phyloP scores from a whole-genome alignment of 2,113 vertebrate genomes.

The Strix aluco region DNA sequence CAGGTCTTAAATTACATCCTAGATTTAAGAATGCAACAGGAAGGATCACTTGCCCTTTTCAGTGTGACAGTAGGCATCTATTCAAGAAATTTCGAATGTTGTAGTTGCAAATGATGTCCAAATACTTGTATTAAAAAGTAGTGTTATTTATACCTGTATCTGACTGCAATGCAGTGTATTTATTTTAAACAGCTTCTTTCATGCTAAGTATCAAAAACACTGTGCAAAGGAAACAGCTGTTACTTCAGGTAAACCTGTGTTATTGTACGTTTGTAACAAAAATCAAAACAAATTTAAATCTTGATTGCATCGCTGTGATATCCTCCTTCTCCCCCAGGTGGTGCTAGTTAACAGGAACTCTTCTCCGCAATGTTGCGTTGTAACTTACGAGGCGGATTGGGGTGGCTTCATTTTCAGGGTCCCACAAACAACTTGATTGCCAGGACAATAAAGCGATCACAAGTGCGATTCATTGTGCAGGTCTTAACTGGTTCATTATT shows the following conservation, averaged over 20 bases:
- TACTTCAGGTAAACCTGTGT: slow-evolving; percentile 6
- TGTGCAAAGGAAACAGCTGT: slow-evolving; percentile 18
- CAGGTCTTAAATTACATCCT: not conserved
- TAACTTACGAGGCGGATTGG: not conserved
- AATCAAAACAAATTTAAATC: not conserved
- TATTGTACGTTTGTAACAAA: not conserved
- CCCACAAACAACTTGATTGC: not conserved
- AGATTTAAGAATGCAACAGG: not conserved
- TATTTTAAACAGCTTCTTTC: slow-evolving; percentile 38
- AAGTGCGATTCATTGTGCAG: not conserved
- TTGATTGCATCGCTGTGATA: not conserved
- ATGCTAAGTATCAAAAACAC: slow-evolving; percentile 18
- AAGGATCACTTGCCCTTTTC: not conserved
- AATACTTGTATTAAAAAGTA: not conserved
- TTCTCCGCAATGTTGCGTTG: not conserved
- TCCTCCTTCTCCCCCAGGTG: not conserved
- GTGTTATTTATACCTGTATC: not conserved
- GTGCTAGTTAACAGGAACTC: not conserved
- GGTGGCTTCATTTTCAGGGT: not conserved
- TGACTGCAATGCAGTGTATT: slow-evolving; percentile 41
- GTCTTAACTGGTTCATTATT: not conserved
- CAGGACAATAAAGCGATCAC: not conserved
- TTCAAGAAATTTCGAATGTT: not conserved
- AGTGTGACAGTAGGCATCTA: not conserved
- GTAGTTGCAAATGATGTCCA: not conserved